Evolutionary conservation across 2,113 vertebrate genomes (phyloP), one percentile per base, ranked within the genome.

Genomic region (Lontra canadensis): DNA sequence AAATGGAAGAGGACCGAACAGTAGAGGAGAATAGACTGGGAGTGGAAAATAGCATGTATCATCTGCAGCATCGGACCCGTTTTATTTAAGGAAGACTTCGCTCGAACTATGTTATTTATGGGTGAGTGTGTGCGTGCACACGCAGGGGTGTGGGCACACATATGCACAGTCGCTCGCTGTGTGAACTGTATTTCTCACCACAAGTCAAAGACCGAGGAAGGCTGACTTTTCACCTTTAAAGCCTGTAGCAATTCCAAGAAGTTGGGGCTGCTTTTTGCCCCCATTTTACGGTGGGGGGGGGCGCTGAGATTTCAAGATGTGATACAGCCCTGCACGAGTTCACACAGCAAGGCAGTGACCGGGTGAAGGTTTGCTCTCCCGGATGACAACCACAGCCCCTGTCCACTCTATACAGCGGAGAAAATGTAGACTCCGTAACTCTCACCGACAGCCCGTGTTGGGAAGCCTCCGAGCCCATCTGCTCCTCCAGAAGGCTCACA

Each of bases 401-500:
- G 57, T 96, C 97, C 95, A 96, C 85, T 90, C 94, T 97, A 83
- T 90, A 96, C 97, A 91, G 98, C 97, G 69, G 87, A 88, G 90
- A 98, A 97, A 96, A 98, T 95, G 93, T 97, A 98, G 98, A 98
- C 98, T 98, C 90, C 78, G 96, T 85, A 97, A 95, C 96, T 96
- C 97, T 98, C 98, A 92, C 98, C 93, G 97, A 73, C 59, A 98
- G 98, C 92, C 97, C 95, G 97, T 96, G 89, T 95, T 2, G 57
- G 98, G 90, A 83, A 98, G 98, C 98, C 98, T 96, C 97, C 18
- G 91, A 95, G 98, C 98, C 98, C 99, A 99, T 99, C 99, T 99
- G 99, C 97, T 98, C 97, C 96, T 98, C 98, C 98, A 99, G 98
- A 99, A 99, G 98, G 99, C 98, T 97, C 96, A 93, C 97, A 98